Evolutionary conservation across 2,888 invertebrate species (phyloP), one percentile per base, ranked within the genome.

Genomic region (Heterodera filipjevi): DNA sequence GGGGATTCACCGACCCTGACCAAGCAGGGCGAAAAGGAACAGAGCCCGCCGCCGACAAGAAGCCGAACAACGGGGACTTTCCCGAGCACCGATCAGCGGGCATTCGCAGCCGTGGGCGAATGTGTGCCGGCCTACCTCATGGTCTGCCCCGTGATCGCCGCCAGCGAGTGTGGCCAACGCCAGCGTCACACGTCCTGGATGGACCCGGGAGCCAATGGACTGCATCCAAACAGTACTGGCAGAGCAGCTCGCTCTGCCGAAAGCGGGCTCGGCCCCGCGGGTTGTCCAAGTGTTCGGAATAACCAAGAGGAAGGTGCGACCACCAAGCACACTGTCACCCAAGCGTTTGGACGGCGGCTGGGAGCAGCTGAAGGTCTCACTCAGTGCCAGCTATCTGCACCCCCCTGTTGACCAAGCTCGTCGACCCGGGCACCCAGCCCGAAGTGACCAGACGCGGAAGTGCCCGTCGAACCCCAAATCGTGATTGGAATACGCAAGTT

Each of bases 401-500:
- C 1, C 59, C 59, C 2, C n/a, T 59, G 5, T 6, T 0, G 0
- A 59, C 59, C 0, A 22, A 27, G 59, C 8, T 59, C 8, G 27
- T 27, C 2, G 22, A 8, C 8, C 59, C 59, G 59, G 27, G 59
- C n/a, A 22, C 59, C 2, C 19, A 19, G n/a, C 27, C 59, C 59
- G 59, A n/a, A 2, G 27, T 19, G 22, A 6, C 27, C n/a, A 59
- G 1, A n/a, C 59, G 27, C 6, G 27, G 22, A 19, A 5, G 59
- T n/a, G 59, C n/a, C 59, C 0, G 27, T 27, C 3, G 5, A 71
- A 35, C 71, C 71, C 3, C 49, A 46, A 14, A n/a, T 71, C 19
- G 27, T 71, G 16, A 71, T 71, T 16, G 71, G 71, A 30, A 71
- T 71, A 0, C 71, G 71, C 32, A 27, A 35, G 19, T 71, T 71